Evolutionary conservation across 37 sponge, comb jelly and placozoan genomes (phyloP), one percentile per base, ranked within the genome.

Genomic region (Mnemiopsis leidyi): DNA sequence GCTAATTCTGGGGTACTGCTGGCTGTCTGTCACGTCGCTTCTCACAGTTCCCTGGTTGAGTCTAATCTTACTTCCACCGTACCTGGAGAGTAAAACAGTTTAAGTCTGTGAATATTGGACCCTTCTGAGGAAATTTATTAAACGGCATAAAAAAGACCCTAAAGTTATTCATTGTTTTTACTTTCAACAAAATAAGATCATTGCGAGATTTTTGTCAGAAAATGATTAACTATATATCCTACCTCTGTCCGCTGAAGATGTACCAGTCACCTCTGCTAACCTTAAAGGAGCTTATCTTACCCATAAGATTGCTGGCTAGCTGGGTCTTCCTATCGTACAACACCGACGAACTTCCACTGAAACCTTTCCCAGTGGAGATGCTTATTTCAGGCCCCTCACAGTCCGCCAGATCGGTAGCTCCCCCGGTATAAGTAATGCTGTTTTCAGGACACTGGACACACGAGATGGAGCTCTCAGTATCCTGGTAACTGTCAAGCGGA

Each of bases 341-440:
- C 29, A 39, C 90, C 48, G 33, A 37, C 33, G 20, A 3, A 36
- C 32, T 77, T 1, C 90, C 90, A 28, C 26, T n/a, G 61, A 33
- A 40, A 61, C 36, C 39, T 21, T 39, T 38, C 0, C 90, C 48
- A 7, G 90, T 85, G 24, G 32, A 7, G 3, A 85, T 35, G 30
- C 25, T 38, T 3, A 85, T 85, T 33, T 38, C 35, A n/a, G 90
- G 90, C 0, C 90, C 90, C 48, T 85, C 90, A 33, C 90, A 85
- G 61, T 85, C 90, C 1, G 9, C 24, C n/a, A 40, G 61, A 20
- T 26, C 32, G 30, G 48, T n/a, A 26, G 38, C 35, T n/a, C 48
- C 48, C 9, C 28, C 30, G 26, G 90, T 40, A 61, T 85, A 85
- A 26, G 90, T 85, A 29, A 85, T 40, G 90, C 61, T 38, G 61